Evolutionary conservation across 1,140 invertebrate genomes (phyloP), one percentile per base, ranked within the genome.

Genomic region (Reticulitermes speratus): DNA sequence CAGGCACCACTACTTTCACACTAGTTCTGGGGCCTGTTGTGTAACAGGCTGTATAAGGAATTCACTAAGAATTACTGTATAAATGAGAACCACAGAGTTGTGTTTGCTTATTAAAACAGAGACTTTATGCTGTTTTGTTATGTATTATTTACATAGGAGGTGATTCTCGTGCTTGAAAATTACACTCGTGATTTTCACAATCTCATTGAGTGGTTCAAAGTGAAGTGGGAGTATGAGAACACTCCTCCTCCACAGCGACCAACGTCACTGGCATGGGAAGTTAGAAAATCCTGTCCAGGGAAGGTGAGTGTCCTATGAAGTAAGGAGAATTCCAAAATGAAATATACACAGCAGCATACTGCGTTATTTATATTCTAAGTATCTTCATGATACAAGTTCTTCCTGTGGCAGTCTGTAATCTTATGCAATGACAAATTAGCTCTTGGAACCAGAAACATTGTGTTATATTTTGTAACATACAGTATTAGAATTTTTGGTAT

Each of bases 191-290:
- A 99, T 90, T 99, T 99, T 89, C 96, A 97, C 89, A 97, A 97
- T 32, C 92, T 99, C 8, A 97, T 97, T 83, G 96, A 98, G 90
- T 97, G 97, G 95, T 95, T 99, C 88, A 94, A 96, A 89, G 92
- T 98, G 9, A 97, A 98, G 91, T 97, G 96, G 95, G 96, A 97
- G 85, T 98, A 97, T 90, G 98, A 99, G 90, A 96, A 96, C 90
- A 97, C 97, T 0, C 95, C 96, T 25, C 94, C 95, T 16, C 96
- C 96, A 1, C 94, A 97, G 88, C 92, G 97, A 86, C 96, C 97
- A 8, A 96, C 95, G 82, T 97, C 97, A 32, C 91, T 99, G 83
- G 96, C 98, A 23, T 99, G 98, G 98, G 97, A 99, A 92, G 95
- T 99, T 45, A 93, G 97, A 87, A 99, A 98, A 91, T 97, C 97